A percentile compares a stretch with the other conserved stretches of the same genome.
Conservation (phyloP, 2,797 vertebrate genomes). For the Rhincodon typus region DNA sequence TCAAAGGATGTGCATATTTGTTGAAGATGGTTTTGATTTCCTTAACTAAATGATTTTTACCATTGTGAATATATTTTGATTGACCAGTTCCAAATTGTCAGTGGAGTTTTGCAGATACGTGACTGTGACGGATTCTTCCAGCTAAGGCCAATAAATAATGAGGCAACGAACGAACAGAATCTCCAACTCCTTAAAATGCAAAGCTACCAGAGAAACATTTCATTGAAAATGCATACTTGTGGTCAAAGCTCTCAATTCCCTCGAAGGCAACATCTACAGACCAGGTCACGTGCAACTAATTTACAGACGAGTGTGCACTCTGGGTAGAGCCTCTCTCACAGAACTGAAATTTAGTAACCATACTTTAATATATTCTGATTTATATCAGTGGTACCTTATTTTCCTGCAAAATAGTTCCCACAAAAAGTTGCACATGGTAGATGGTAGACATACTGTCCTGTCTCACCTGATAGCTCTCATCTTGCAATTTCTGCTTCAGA, state of each 20-base stretch:
- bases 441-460: not conserved
- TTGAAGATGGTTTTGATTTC: not conserved
- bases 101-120: not conserved
- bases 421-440: not conserved
- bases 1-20: not conserved
- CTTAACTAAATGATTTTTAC: not conserved
- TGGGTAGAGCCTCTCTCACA: not conserved
- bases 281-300: not conserved
- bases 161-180: not conserved
- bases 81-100: not conserved
- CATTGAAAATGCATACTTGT: not conserved
- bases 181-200: not conserved
- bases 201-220: not conserved
- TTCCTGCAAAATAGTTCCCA: not conserved
- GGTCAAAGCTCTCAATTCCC: not conserved
- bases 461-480: constrained; percentile 80
- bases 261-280: not conserved
- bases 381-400: not conserved
- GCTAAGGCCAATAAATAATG: not conserved
- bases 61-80: not conserved
- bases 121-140: not conserved
- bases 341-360: not conserved
- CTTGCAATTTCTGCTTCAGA: constrained; percentile 78
- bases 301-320: not conserved
- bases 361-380: not conserved